Base-by-base conservation (phyloP, 1,140 invertebrate species). In the Sycobia sp. region DNA sequence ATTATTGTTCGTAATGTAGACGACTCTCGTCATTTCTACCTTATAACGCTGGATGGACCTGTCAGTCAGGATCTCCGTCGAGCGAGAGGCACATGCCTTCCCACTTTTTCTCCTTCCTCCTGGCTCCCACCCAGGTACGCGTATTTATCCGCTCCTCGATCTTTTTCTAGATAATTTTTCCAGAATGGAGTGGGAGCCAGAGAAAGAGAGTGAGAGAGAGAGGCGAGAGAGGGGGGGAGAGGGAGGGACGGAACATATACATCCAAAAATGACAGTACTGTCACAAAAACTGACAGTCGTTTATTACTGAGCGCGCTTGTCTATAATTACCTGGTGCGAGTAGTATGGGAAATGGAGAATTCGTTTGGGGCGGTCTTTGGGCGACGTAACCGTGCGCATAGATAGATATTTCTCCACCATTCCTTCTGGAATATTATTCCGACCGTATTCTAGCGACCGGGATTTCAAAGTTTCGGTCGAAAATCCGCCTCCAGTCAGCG, bases 201-300 rank as follows among this genome's bases (percentile, higher is more conserved):
- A n/a, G n/a, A n/a, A n/a, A n/a, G n/a, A n/a, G n/a, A n/a, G n/a
- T n/a, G n/a, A n/a, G n/a, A n/a, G n/a, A n/a, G n/a, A n/a, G n/a
- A n/a, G n/a, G n/a, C n/a, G n/a, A n/a, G n/a, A n/a, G n/a, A n/a
- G n/a, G n/a, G n/a, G n/a, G n/a, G 9, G 0, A 41, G 22, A 27
- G 14, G n/a, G n/a, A n/a, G n/a, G n/a, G n/a, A n/a, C n/a, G n/a
- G n/a, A n/a, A n/a, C n/a, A n/a, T n/a, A n/a, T n/a, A n/a, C n/a
- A n/a, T n/a, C 22, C 0, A 10, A 18, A 64, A 54, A 36, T 59
- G 60, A 62, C 60, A 60, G 18, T 58, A 29, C 58, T 54, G 56
- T 60, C 54, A 59, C 11, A 62, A 68, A n/a, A 66, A 57, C 34
- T 59, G 64, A 65, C 62, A 66, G 65, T 58, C 62, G 51, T 67